A percentile compares a stretch with the other conserved stretches of the same genome.
Conservation (phyloP, 2,888 invertebrate species). For the Cyaniris semiargus region DNA sequence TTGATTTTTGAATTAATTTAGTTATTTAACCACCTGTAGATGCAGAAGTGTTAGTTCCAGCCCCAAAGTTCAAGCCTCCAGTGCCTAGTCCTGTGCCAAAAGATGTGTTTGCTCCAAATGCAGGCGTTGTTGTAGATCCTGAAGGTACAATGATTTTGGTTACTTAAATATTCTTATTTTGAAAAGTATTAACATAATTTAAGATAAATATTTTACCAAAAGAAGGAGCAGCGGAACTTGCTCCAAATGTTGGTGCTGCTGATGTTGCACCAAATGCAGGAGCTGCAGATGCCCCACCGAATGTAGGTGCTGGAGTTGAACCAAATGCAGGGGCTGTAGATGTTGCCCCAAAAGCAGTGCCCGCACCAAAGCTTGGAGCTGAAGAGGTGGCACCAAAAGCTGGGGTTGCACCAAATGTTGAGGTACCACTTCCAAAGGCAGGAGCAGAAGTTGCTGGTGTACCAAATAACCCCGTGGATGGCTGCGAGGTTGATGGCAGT, state of each 20-base stretch:
- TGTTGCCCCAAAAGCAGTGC: slow-evolving; percentile 51
- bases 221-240: slow-evolving; percentile 46
- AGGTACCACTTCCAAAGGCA: slow-evolving; percentile 47
- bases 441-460: slow-evolving; percentile 54
- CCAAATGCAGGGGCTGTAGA: slow-evolving; percentile 55
- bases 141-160: slow-evolving; percentile 4
- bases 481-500: slow-evolving; percentile 54
- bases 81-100: slow-evolving; percentile 54
- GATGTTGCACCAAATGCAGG: slow-evolving; percentile 42
- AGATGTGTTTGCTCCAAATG: slow-evolving; percentile 45
- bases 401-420: slow-evolving; percentile 45
- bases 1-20: too few relatives aligned
- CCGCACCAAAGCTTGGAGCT: slow-evolving; percentile 56
- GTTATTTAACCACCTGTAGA: slow-evolving; percentile 52
- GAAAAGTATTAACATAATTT: neutral
- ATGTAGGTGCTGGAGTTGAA: slow-evolving; percentile 40
- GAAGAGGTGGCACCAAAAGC: slow-evolving; percentile 31
- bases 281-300: slow-evolving; percentile 39
- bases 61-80: slow-evolving; percentile 64
- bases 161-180: neutral
- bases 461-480: slow-evolving; percentile 63
- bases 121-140: slow-evolving; percentile 44
- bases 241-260: slow-evolving; percentile 43
- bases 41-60: slow-evolving; percentile 54
- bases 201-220: slow-evolving; percentile 43